Base-by-base conservation (phyloP, 2,113 vertebrate species). In the Lathamus discolor region DNA sequence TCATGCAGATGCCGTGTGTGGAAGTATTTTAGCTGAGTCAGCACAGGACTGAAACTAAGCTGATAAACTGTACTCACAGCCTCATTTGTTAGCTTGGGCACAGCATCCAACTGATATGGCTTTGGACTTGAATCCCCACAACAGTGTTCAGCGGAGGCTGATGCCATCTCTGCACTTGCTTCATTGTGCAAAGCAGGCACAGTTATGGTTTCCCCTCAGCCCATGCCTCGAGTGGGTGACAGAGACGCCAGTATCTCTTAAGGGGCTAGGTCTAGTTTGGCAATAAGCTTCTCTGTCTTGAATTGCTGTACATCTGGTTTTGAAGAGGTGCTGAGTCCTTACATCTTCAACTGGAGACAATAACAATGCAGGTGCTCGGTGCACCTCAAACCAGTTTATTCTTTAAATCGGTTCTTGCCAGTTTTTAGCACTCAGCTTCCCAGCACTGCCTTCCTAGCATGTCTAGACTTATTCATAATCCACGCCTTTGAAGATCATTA, bases 401-500 rank as follows among this genome's bases (percentile, higher is more conserved):
- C 31, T 12, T 76, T 82, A 73, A 61, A 86, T 87, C 79, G 41
- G 10, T 64, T 90, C 85, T 68, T 93, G 93, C 90, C 80, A 86
- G 3, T 90, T 94, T 69, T 79, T 69, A 86, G 87, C 29, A 13
- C 44, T 94, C 31, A 4, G 44, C 79, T 88, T 92, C 93, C 90
- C 90, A 86, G 93, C 69, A 29, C n/a, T 88, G 86, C 77, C 48
- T 94, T 41, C 35, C 44, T n/a, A 19, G 74, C 95, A 13, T 88
- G 92, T 92, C 88, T 69, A 11, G 88, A 61, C 95, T 61, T 35
- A 96, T 94, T 80, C 92, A 22, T 48, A 28, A 24, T 94, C 86
- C 83, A 78, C 48, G 2, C 95, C 95, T 97, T 92, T 88, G 95
- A 76, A 96, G 92, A 75, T 97, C 86, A 68, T 93, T 96, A 93